Percentiles rank a stretch among this genome's conserved stretches.
These are phyloP conservation scores for Nebria salina DNA, from an alignment of 2,888 invertebrate species.

Conservation along the genomic window DNA sequence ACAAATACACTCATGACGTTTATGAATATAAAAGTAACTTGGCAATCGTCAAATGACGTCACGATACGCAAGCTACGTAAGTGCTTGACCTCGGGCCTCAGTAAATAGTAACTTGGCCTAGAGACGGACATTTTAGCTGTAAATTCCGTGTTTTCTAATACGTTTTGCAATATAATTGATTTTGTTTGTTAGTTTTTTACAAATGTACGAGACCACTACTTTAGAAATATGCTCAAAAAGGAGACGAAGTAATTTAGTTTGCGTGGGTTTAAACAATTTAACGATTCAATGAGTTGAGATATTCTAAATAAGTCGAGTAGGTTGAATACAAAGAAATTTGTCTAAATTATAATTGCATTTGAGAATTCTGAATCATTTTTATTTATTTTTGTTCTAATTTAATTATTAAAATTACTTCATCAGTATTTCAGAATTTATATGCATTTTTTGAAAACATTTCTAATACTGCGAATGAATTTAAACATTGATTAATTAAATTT, in stretches of 20 bases:
- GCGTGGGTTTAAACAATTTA: neutral
- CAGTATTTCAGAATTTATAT: too few species aligned
- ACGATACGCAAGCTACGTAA: conserved; percentile 7
- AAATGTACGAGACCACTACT: neutral
- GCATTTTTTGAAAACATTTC: too few species aligned
- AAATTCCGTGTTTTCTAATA: neutral
- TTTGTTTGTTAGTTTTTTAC: neutral
- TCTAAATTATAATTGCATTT: neutral
- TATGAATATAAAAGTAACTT: neutral
- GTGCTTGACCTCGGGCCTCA: conserved; percentile 12
- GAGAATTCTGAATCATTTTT: neutral
- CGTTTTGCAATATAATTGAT: neutral
- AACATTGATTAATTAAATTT: too few species aligned
- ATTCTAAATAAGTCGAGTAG: neutral
- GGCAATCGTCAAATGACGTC: conserved; percentile 5
- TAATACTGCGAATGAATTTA: too few species aligned
- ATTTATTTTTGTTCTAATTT: neutral
- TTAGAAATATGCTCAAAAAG: neutral
- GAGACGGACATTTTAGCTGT: neutral
- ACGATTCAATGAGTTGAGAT: neutral
- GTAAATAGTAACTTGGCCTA: conserved; percentile 4
- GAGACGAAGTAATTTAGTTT: neutral
- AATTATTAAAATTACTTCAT: neutral
- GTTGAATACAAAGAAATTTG: neutral
- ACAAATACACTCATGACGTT: conserved; percentile 16